Conservation (phyloP, 30 jellyfish, hydroid and myxozoan species). For the Rhopilema esculentum region DNA sequence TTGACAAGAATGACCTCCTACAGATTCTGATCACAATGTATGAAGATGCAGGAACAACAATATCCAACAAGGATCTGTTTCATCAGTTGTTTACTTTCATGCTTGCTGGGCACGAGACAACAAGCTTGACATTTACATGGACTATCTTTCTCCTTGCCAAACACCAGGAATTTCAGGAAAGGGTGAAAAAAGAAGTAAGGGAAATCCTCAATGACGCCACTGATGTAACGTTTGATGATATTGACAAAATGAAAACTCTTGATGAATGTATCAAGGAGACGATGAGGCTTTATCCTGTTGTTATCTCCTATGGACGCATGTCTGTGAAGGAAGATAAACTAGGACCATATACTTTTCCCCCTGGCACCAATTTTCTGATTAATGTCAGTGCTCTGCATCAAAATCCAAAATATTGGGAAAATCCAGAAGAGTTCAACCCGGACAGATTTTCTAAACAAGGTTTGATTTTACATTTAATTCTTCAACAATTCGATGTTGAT, state of each 20-base stretch:
- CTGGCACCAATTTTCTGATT: conserved; percentile 11
- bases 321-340: conserved; percentile 9
- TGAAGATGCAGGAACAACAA: conserved; percentile 41
- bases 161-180: conserved; percentile 35
- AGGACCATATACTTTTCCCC: conserved; percentile 38
- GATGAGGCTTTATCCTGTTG: conserved; percentile 55
- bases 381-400: background rate
- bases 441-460: conserved; percentile 48
- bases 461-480: background rate
- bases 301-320: conserved; percentile 3
- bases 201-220: conserved; percentile 15
- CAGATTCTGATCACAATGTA: conserved; percentile 40
- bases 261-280: conserved; percentile 56
- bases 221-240: conserved; percentile 36
- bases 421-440: conserved; percentile 50
- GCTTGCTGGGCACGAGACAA: conserved; percentile 77
- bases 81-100: conserved; percentile 64
- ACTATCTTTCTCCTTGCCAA: conserved; percentile 42
- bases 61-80: conserved; percentile 57
- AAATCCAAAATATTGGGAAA: conserved; percentile 37
- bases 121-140: conserved; percentile 65
- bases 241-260: conserved; percentile 36
- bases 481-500: background rate
- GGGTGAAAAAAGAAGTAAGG: conserved; percentile 18
- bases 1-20: conserved; percentile 38